A percentile compares a stretch with the other conserved stretches of the same genome.
Conservation (phyloP, 2,888 invertebrate species). For the Xestia c-nigrum region DNA sequence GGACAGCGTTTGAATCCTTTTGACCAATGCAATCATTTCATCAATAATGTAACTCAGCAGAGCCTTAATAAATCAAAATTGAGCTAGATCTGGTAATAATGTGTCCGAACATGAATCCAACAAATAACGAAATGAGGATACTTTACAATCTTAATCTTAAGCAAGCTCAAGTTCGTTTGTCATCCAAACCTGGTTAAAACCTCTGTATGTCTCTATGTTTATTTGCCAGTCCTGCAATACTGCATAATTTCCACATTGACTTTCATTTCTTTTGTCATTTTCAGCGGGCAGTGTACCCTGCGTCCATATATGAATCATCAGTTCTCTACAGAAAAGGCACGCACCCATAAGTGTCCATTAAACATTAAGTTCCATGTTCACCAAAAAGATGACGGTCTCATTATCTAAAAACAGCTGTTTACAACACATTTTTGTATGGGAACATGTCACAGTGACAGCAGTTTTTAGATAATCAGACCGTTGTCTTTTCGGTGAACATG, state of each 20-base stretch:
- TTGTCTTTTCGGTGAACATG: no score
- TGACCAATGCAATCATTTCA: neutral
- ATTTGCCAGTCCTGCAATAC: constrained; percentile 1
- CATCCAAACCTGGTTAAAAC: neutral
- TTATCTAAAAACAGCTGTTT: no score
- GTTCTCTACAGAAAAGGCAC: neutral
- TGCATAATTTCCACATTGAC: neutral
- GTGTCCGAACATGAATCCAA: neutral
- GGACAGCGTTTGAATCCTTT: neutral
- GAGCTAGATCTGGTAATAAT: neutral
- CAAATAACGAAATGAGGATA: neutral
- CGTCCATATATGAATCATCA: constrained; percentile 17
- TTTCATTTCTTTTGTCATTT: neutral
- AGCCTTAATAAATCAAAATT: neutral
- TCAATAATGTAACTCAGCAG: neutral
- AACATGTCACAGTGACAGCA: no score
- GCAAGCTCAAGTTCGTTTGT: neutral
- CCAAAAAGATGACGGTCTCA: no score
- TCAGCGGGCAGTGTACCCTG: constrained; percentile 20
- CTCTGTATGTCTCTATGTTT: neutral
- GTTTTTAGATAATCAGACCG: no score
- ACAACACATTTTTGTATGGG: no score
- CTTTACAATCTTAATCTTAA: constrained; percentile 2
- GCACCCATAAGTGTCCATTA: constrained; percentile 6
- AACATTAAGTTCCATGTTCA: no score